Conservation (phyloP, 2,797 vertebrate genomes). For the Melanotaenia nigrans region DNA sequence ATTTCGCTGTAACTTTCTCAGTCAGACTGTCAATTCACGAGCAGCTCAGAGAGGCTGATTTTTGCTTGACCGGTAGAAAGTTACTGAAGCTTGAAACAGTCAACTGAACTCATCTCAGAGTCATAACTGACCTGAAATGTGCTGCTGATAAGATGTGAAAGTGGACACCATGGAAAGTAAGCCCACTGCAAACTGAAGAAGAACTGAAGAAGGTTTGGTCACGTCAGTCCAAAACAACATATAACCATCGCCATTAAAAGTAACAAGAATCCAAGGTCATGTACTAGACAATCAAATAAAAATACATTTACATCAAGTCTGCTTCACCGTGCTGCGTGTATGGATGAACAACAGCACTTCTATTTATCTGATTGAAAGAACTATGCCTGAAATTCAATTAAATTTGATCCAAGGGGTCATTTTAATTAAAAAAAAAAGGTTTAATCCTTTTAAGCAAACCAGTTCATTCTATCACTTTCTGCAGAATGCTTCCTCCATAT, state of each 20-base stretch:
- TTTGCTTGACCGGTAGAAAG: slow-evolving; percentile 21
- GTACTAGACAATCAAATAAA: background rate
- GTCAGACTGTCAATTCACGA: background rate
- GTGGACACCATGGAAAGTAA: slow-evolving; percentile 1
- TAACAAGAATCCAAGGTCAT: slow-evolving; percentile 1
- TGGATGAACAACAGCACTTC: background rate
- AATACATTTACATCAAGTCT: background rate
- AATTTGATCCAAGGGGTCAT: background rate
- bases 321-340: background rate
- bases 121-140: slow-evolving; percentile 35
- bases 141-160: slow-evolving; percentile 9
- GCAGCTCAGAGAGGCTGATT: slow-evolving; percentile 4
- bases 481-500: background rate
- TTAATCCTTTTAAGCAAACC: background rate
- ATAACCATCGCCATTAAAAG: slow-evolving; percentile 9
- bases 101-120: slow-evolving; percentile 15
- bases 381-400: background rate
- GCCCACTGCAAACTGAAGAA: slow-evolving; percentile 6
- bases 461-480: background rate
- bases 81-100: slow-evolving; percentile 30
- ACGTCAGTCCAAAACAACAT: background rate
- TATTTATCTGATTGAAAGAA: background rate
- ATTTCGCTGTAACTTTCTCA: background rate
- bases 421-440: background rate
- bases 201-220: background rate